Evolutionary conservation across 2,797 vertebrate genomes (phyloP), one percentile per base, ranked within the genome.

Genomic region (Eulemur rubriventer): DNA sequence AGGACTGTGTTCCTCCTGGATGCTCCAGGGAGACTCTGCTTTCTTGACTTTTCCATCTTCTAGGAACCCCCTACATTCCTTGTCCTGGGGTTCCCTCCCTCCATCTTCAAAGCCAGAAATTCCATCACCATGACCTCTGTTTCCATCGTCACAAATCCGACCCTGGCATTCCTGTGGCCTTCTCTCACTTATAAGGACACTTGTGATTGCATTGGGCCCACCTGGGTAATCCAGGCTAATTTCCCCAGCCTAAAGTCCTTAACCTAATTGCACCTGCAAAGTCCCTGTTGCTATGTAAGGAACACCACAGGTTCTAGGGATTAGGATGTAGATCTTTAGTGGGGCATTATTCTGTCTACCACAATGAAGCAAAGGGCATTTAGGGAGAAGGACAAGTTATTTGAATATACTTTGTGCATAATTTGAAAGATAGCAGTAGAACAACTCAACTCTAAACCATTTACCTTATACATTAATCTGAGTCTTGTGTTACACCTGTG

Each of bases 381-480:
- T 91, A 17, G 3, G n/a, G 9, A 38, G 10, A 65, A 67, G 48
- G 59, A 65, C 35, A 84, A 88, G 41, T 61, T 76, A 81, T 46
- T 67, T 91, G 78, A 73, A 84, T 67, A 35, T 89, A 50, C 43
- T 94, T 88, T 81, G 35, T 59, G 30, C 52, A 73, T 87, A 33
- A 26, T 72, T 72, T 91, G 78, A 83, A 91, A 93, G 43, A 55
- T 0, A 79, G 38, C 28, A 65, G 61, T 41, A 70, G 83, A 85
- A 73, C 7, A 70, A 61, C 22, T 94, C 50, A 73, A 63, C 11
- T 79, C 16, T 50, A 78, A 96, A 84, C 28, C 24, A 26, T 22
- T 88, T 93, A 70, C 50, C 89, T 92, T 95, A 57, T 18, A 69
- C 46, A 4, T 83, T 90, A 89, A 85, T 96, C 92, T 55, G 55